Evolutionary conservation across 2,888 invertebrate genomes (phyloP), one percentile per base, ranked within the genome.

Genomic region (Apotomis capreana): DNA sequence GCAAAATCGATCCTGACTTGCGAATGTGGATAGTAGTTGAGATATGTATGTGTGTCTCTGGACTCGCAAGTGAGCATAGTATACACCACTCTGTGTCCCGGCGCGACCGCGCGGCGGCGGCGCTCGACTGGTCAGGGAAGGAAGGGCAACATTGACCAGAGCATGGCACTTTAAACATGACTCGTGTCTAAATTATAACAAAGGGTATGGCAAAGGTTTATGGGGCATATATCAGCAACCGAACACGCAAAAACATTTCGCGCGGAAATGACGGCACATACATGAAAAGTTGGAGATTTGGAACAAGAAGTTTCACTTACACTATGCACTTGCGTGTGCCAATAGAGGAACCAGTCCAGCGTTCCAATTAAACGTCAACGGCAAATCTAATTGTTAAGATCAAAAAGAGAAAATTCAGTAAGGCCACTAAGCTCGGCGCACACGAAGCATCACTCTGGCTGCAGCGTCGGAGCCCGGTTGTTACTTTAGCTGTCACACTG

Each of bases 1-100:
- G 95, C 95, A 95, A 95, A 94, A 95, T 95, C 94, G 94, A 93
- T 91, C 90, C 87, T 87, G 86, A 88, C 87, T 89, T 89, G 90
- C 88, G 88, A 84, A 84, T 89, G 87, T 88, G 78, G 81, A 78
- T 82, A 78, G 80, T 82, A 81, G 82, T 78, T 83, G 78, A 79
- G 83, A 83, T 84, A 79, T 81, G 84, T 86, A 82, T 84, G 84
- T 88, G 80, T 86, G 83, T 87, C 76, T 83, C 83, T 68, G 85
- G 86, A 85, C 82, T 84, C 84, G 87, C 85, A 85, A 86, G 87
- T 88, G 87, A 85, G 83, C 86, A 85, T 84, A 85, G 85, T 85
- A 85, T 87, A 83, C 81, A 86, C 84, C 87, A 85, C 85, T 84
- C 85, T 80, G 83, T 84, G 87, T 86, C 85, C 84, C 82, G 83